Percentiles rank a stretch among this genome's conserved stretches.
Evolutionary conservation across 2,888 invertebrate genomes (phyloP).

Genomic region (Cybosia mesomella): DNA sequence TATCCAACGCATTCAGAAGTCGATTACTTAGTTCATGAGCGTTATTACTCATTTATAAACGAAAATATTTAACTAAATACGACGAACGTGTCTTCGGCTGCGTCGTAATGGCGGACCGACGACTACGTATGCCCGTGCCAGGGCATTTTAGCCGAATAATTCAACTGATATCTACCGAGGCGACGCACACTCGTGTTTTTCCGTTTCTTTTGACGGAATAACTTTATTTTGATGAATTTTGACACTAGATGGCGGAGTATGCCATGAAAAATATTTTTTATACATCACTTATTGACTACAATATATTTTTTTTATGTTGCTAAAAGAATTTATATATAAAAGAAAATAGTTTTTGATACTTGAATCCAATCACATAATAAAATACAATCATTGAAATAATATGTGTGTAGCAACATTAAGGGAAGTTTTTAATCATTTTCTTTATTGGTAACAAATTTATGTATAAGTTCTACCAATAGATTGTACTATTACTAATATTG

Average conservation of each 20-base stretch:
- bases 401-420: conserved; percentile 6
- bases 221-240: conserved; percentile 58
- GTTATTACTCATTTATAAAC: conserved; percentile 93
- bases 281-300: neutral
- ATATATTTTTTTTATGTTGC: neutral
- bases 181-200: conserved; percentile 87
- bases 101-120: conserved; percentile 88
- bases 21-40: conserved; percentile 97
- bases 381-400: neutral
- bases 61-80: conserved; percentile 88
- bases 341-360: no score
- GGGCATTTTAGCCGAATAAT: conserved; percentile 88
- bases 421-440: neutral
- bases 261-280: neutral
- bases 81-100: conserved; percentile 87
- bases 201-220: conserved; percentile 85
- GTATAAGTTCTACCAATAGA: neutral
- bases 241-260: conserved; percentile 66
- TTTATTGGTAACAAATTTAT: neutral
- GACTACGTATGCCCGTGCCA: conserved; percentile 88
- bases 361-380: neutral
- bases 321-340: neutral
- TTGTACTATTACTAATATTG: neutral
- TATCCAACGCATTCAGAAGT: conserved; percentile 98
- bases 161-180: conserved; percentile 87